A percentile compares a stretch with the other conserved stretches of the same genome.
phyloP scores from a whole-genome alignment of 2,113 vertebrate species.

The Promerops cafer region DNA sequence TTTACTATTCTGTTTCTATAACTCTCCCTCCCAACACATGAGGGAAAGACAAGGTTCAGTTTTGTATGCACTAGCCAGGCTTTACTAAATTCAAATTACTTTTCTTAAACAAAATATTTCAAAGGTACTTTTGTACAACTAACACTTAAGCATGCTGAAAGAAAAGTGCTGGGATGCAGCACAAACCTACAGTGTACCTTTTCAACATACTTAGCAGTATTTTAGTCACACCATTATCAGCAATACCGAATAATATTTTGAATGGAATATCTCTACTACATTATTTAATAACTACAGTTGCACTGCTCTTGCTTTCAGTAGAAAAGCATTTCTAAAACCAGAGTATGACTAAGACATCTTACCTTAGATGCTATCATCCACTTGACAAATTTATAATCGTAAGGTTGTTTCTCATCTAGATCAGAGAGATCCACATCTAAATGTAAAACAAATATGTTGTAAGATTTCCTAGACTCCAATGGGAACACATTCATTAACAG shows the following conservation, averaged over 20 bases:
- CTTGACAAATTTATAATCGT: constrained; percentile 93
- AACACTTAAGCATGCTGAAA: background rate
- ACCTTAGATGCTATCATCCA: constrained; percentile 98
- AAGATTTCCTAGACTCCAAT: background rate
- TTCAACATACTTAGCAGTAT: background rate
- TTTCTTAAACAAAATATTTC: background rate
- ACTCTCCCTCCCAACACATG: background rate
- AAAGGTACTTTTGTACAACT: background rate
- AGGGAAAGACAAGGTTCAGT: background rate
- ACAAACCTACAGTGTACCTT: background rate
- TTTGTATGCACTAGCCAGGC: background rate
- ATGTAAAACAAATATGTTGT: background rate
- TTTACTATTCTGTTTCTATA: background rate
- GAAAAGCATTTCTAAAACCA: background rate
- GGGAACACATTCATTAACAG: background rate
- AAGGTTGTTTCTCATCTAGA: constrained; percentile 75
- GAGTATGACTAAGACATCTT: background rate
- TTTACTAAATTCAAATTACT: background rate
- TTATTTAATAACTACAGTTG: background rate
- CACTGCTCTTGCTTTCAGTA: background rate
- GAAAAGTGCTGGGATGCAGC: background rate
- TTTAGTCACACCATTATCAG: background rate
- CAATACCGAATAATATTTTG: background rate
- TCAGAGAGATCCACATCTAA: constrained; percentile 86
- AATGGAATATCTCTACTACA: background rate